phyloP scores from a whole-genome alignment of 2,113 vertebrate genomes.

The Neotragus pygmaeus region DNA sequence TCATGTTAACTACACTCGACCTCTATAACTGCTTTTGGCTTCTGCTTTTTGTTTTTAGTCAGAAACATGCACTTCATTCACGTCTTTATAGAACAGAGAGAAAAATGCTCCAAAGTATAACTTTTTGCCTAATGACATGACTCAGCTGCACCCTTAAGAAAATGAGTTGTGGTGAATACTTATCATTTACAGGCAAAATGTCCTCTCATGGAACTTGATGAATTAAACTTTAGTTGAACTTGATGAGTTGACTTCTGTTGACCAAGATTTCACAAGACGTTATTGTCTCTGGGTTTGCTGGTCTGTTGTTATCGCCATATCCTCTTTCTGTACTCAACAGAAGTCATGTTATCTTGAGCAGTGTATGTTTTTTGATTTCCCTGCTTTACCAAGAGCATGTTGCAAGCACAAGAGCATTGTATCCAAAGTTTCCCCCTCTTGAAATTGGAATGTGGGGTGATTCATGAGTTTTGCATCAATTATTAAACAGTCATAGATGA shows the following conservation, averaged over 20 bases:
- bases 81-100: background rate
- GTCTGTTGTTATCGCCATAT: background rate
- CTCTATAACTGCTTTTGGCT: background rate
- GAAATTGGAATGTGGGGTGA: slow-evolving; percentile 39
- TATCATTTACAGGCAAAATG: background rate
- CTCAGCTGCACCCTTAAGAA: background rate
- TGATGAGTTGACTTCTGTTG: background rate
- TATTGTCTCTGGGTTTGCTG: background rate
- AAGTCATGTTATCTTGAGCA: background rate
- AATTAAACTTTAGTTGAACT: background rate
- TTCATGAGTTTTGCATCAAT: slow-evolving; percentile 59
- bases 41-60: background rate
- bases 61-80: background rate
- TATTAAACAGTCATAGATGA: slow-evolving; percentile 53
- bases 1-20: slow-evolving; percentile 18
- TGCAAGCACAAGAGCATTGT: background rate
- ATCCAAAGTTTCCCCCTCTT: slow-evolving; percentile 1
- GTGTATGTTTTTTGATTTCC: background rate
- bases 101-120: background rate
- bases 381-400: background rate
- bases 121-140: background rate
- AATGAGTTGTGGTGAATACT: background rate
- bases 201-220: background rate
- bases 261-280: background rate
- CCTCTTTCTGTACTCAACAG: background rate